Conservation (phyloP, 1,140 invertebrate species). For the Neuroterus valhalla region DNA sequence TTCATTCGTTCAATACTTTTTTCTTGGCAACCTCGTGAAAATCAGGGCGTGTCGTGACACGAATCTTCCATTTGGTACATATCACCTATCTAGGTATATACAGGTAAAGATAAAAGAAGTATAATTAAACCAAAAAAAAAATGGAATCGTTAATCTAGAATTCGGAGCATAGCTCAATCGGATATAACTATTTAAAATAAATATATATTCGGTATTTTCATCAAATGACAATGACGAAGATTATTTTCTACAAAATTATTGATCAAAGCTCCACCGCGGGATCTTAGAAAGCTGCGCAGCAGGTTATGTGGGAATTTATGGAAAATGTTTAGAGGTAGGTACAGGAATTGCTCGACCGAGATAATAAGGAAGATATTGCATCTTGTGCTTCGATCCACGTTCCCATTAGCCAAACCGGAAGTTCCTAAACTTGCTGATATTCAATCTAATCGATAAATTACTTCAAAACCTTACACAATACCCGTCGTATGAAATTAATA, state of each 20-base stretch:
- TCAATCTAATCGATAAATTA: slow-evolving; percentile 1
- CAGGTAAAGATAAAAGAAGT: slow-evolving; percentile 47
- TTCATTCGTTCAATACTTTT: no score
- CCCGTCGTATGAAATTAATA: neutral
- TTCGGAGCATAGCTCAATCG: slow-evolving; percentile 3
- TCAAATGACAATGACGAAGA: slow-evolving; percentile 46
- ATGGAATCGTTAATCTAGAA: slow-evolving; percentile 33
- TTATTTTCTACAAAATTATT: slow-evolving; percentile 55
- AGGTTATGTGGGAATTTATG: neutral
- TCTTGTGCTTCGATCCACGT: slow-evolving; percentile 10
- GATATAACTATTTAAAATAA: slow-evolving; percentile 47
- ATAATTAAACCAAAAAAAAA: slow-evolving; percentile 39
- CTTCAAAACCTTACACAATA: neutral
- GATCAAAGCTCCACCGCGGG: neutral
- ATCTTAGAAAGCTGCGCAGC: neutral
- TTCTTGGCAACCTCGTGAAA: neutral
- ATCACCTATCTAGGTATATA: slow-evolving; percentile 67
- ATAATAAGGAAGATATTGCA: slow-evolving; percentile 24
- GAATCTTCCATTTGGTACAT: slow-evolving; percentile 76
- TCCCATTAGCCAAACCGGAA: slow-evolving; percentile 13
- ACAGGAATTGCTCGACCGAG: slow-evolving; percentile 4
- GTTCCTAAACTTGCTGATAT: neutral
- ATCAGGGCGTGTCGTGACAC: slow-evolving; percentile 54
- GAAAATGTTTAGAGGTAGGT: neutral
- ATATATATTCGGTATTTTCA: slow-evolving; percentile 52